Conservation (phyloP, 2,113 vertebrate species). For the Chroicocephalus ridibundus region DNA sequence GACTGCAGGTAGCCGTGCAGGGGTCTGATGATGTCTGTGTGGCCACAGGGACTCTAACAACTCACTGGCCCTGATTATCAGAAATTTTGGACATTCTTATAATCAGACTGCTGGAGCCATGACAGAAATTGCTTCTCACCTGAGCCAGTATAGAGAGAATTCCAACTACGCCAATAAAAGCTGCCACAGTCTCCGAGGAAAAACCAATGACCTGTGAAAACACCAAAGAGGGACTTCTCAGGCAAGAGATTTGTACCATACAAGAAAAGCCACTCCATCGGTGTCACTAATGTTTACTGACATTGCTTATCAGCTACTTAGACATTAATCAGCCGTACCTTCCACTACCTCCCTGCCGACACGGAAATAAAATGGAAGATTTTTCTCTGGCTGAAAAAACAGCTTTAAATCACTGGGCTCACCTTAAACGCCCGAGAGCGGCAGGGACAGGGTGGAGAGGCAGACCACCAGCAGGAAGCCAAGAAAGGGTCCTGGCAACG, state of each 20-base stretch:
- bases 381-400: not conserved
- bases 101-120: not conserved
- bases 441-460: not conserved
- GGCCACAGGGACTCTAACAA: not conserved
- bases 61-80: accelerated
- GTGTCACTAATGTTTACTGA: not conserved
- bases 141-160: slow-evolving; percentile 92
- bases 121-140: slow-evolving; percentile 68
- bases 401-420: not conserved
- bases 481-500: not conserved
- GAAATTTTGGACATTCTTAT: not conserved
- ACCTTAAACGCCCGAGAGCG: not conserved
- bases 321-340: not conserved
- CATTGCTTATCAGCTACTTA: not conserved
- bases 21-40: not conserved
- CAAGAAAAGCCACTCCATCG: not conserved
- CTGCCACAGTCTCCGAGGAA: slow-evolving; percentile 87
- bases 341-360: not conserved
- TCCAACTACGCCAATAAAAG: slow-evolving; percentile 89
- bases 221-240: not conserved
- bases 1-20: accelerated
- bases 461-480: not conserved
- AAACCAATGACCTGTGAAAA: slow-evolving; percentile 85
- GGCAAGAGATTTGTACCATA: not conserved
- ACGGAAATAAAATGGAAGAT: not conserved